Evolutionary conservation across 2,888 invertebrate genomes (phyloP).

Genomic region (Polyploca ridens): DNA sequence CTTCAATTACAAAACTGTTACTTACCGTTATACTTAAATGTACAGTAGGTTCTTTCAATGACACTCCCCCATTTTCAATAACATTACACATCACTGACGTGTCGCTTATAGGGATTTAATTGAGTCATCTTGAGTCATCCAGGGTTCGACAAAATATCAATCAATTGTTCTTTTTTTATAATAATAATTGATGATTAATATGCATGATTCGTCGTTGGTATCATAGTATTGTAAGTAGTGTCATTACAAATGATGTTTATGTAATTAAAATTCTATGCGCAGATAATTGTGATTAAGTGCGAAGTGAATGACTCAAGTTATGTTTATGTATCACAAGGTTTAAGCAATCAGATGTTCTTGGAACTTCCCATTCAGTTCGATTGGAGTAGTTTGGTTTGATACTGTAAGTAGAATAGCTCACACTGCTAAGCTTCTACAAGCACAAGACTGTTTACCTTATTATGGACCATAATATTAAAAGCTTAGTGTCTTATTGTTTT

Average conservation of each 20-base stretch:
- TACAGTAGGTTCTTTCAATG: slow-evolving; percentile 36
- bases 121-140: slow-evolving; percentile 56
- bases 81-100: slow-evolving; percentile 44
- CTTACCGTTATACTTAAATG: slow-evolving; percentile 4
- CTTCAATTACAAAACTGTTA: slow-evolving; percentile 4
- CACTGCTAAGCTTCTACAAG: too few relatives aligned
- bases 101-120: slow-evolving; percentile 41
- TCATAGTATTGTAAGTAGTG: slow-evolving; percentile 39
- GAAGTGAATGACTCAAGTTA: slow-evolving; percentile 31
- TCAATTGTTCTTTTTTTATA: slow-evolving; percentile 36
- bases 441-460: too few relatives aligned
- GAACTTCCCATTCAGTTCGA: slow-evolving; percentile 16
- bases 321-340: slow-evolving; percentile 18
- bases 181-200: slow-evolving; percentile 54
- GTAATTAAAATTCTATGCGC: slow-evolving; percentile 46
- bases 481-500: too few relatives aligned
- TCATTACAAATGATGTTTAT: slow-evolving; percentile 48
- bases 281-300: slow-evolving; percentile 32
- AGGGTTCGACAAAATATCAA: slow-evolving; percentile 37
- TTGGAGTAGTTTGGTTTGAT: slow-evolving; percentile 10
- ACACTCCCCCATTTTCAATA: slow-evolving; percentile 56
- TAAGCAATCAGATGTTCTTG: slow-evolving; percentile 13
- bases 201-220: slow-evolving; percentile 54
- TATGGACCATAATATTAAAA: too few relatives aligned
- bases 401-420: too few relatives aligned